These are phyloP conservation scores for Piezodorus guildinii DNA, from an alignment of 1,140 invertebrate genomes.

Conservation along the genomic window DNA sequence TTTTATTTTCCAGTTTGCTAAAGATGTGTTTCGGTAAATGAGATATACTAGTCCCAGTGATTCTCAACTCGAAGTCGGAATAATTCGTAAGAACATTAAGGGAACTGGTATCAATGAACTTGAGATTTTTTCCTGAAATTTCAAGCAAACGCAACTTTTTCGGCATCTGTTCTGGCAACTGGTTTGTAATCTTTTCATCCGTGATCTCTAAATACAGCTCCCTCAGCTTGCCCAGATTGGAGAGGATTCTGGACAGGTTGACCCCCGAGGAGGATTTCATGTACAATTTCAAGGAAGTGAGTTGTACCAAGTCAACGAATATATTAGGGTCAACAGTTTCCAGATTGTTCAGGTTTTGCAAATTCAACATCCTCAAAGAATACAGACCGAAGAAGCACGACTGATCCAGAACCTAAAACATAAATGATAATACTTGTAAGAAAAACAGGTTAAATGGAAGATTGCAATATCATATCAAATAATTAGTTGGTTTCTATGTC, in stretches of 20 bases:
- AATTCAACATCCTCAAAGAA: slow-evolving; percentile 31
- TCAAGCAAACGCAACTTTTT: slow-evolving; percentile 68
- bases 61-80: slow-evolving; percentile 57
- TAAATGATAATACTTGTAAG: not conserved
- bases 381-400: slow-evolving; percentile 33
- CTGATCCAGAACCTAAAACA: slow-evolving; percentile 32
- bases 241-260: slow-evolving; percentile 46
- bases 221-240: slow-evolving; percentile 43
- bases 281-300: not conserved
- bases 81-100: slow-evolving; percentile 46
- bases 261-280: slow-evolving; percentile 27
- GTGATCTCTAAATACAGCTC: slow-evolving; percentile 58
- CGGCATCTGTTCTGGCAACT: slow-evolving; percentile 37
- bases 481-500: no score
- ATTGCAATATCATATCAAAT: no score
- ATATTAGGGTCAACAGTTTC: slow-evolving; percentile 35
- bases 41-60: slow-evolving; percentile 59
- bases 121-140: slow-evolving; percentile 59
- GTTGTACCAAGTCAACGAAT: slow-evolving; percentile 25
- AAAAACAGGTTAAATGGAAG: no score
- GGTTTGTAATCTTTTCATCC: slow-evolving; percentile 50
- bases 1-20: slow-evolving; percentile 57
- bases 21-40: slow-evolving; percentile 67
- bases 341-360: slow-evolving; percentile 31
- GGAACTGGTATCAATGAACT: slow-evolving; percentile 54